Conservation (phyloP, 2,113 vertebrate genomes). For the Alexandromys fortis region DNA sequence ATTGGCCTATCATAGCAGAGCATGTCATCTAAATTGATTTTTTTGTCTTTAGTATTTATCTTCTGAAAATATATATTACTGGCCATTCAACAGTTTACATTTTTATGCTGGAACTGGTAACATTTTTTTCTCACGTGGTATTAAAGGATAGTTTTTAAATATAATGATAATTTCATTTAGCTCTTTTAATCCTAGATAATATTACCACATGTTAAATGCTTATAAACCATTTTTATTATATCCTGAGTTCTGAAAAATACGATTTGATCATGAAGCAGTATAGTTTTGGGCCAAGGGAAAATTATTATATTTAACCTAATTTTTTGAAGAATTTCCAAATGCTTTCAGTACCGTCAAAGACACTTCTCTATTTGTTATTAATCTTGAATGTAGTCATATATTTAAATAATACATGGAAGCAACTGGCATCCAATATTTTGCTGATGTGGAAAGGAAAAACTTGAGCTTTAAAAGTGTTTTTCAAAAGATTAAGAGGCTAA, state of each 20-base stretch:
- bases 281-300: slow-evolving; percentile 10
- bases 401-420: slow-evolving; percentile 9
- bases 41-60: slow-evolving; percentile 18
- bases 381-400: not conserved
- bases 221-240: slow-evolving; percentile 26
- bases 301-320: slow-evolving; percentile 14
- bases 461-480: not conserved
- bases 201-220: slow-evolving; percentile 12
- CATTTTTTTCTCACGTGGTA: not conserved
- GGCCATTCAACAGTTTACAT: not conserved
- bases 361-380: slow-evolving; percentile 34
- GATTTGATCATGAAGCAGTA: slow-evolving; percentile 21
- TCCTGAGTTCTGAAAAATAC: slow-evolving; percentile 52
- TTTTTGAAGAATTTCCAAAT: slow-evolving; percentile 48
- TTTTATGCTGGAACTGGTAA: not conserved
- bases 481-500: not conserved
- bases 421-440: not conserved
- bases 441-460: not conserved
- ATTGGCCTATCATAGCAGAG: not conserved
- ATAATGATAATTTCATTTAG: slow-evolving; percentile 2
- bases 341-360: slow-evolving; percentile 36
- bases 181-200: slow-evolving; percentile 31
- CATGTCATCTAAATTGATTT: not conserved
- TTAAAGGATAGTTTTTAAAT: slow-evolving; percentile 26
- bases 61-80: not conserved